Evolutionary conservation across 2,888 invertebrate genomes (phyloP).

Genomic region (Ellobium chinense): DNA sequence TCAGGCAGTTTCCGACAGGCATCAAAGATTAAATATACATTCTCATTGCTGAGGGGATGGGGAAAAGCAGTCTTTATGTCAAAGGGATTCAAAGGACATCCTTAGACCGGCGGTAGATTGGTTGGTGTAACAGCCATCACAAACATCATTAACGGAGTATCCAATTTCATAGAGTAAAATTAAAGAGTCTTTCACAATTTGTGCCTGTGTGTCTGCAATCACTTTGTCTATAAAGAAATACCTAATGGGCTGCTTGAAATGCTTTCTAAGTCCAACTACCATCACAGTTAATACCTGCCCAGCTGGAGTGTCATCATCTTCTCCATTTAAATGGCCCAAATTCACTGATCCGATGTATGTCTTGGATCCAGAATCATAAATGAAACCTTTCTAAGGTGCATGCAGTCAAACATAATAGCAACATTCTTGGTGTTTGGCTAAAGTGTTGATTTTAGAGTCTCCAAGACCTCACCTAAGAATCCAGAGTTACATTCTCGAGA

Average conservation of each 20-base stretch:
- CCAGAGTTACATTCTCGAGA: constrained; percentile 12
- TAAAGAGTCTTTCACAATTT: constrained; percentile 8
- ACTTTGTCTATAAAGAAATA: constrained; percentile 13
- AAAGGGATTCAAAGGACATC: not conserved
- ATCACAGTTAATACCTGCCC: not conserved
- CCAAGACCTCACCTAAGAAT: constrained; percentile 9
- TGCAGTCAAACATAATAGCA: constrained; percentile 22
- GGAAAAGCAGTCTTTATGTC: not conserved
- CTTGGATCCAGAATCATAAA: constrained; percentile 2
- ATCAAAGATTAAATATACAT: constrained; percentile 22
- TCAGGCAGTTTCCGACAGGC: constrained; percentile 15
- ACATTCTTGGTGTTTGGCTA: not conserved
- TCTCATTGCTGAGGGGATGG: not conserved
- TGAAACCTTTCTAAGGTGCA: constrained; percentile 15
- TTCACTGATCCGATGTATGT: constrained; percentile 18
- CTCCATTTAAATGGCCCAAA: constrained; percentile 1
- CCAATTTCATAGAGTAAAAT: not conserved
- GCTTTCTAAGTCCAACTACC: constrained; percentile 20
- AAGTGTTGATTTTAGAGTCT: not conserved
- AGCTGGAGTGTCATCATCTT: not conserved
- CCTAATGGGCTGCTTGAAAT: constrained; percentile 1
- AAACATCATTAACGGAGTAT: not conserved
- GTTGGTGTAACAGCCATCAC: constrained; percentile 22
- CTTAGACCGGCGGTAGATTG: constrained; percentile 5
- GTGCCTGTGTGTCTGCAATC: constrained; percentile 1